Base-by-base conservation (phyloP, 2,888 invertebrate genomes). In the Drosophila vallismaia region DNA sequence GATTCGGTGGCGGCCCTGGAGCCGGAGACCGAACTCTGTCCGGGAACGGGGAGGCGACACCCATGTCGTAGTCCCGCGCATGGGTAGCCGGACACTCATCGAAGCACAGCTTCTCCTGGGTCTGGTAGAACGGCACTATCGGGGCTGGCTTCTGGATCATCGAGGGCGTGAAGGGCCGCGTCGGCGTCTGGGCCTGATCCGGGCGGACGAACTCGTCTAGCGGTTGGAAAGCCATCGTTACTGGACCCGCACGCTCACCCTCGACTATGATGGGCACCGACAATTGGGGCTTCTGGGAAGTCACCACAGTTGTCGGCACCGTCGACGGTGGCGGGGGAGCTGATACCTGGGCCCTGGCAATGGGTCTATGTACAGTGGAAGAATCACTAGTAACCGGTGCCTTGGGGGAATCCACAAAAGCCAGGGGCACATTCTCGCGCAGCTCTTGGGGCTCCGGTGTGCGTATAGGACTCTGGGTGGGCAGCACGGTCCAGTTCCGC, bases 61-160 rank as follows among this genome's bases (percentile, higher is more conserved):
- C 92, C 24, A 94, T 94, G 76, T 95, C 94, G 75, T 94, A 94
- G 55, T 94, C 88, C 75, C 94, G 93, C 44, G 93, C 92, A 82
- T 93, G 93, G 2, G 94, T 92, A 4, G 95, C 93, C 56, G 92
- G 86, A 86, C 94, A 94, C 86, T 94, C 94, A 45, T 94, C 94
- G n/a, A 94, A 93, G 33, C 95, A 94, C 76, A 96, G 92, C 90
- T 95, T 95, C 91, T 94, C 94, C 9, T 89, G 71, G 12, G 90
- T 91, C 91, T 97, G 96, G 89, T 97, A 97, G 81, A 94, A 94
- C 7, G 96, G 96, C 76, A 97, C 94, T 52, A 94, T 93, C 9
- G 96, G 94, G 1, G 95, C 95, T 28, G 96, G 95, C 70, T 91
- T 91, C 88, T 95, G 95, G 63, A 94, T 94, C 92, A 94, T 91